Evolutionary conservation across 2,113 vertebrate genomes (phyloP).

Genomic region (Gallinago undulata): DNA sequence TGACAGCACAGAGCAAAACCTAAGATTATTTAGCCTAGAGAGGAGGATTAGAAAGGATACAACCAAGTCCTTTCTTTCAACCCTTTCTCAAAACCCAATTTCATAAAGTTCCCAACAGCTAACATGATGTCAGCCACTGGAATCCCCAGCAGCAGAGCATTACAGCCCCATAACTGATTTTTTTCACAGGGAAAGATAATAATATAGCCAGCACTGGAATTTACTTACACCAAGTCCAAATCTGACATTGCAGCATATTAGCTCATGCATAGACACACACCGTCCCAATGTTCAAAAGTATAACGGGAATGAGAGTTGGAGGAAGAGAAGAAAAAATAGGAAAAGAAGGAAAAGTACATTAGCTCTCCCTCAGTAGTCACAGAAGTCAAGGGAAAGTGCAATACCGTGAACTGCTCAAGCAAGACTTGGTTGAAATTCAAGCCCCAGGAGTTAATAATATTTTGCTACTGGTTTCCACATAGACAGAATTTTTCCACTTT

Average conservation of each 20-base stretch:
- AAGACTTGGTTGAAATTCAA: neutral
- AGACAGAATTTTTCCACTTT: neutral
- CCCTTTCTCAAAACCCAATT: neutral
- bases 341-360: neutral
- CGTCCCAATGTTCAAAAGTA: neutral
- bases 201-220: neutral
- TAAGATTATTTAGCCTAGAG: neutral
- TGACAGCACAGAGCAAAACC: neutral
- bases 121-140: neutral
- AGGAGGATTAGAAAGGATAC: constrained; percentile 1
- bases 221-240: neutral
- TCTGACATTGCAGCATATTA: neutral
- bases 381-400: neutral
- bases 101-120: neutral
- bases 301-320: neutral
- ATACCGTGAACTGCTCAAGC: neutral
- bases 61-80: neutral
- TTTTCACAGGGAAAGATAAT: neutral
- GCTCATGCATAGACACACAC: neutral
- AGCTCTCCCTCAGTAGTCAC: neutral
- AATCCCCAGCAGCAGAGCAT: neutral
- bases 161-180: neutral
- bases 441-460: neutral
- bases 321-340: neutral
- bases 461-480: neutral